A percentile compares a stretch with the other conserved stretches of the same genome.
These are phyloP conservation scores for Apis mellifera DNA, from an alignment of 1,140 invertebrate genomes.

Conservation along the genomic window DNA sequence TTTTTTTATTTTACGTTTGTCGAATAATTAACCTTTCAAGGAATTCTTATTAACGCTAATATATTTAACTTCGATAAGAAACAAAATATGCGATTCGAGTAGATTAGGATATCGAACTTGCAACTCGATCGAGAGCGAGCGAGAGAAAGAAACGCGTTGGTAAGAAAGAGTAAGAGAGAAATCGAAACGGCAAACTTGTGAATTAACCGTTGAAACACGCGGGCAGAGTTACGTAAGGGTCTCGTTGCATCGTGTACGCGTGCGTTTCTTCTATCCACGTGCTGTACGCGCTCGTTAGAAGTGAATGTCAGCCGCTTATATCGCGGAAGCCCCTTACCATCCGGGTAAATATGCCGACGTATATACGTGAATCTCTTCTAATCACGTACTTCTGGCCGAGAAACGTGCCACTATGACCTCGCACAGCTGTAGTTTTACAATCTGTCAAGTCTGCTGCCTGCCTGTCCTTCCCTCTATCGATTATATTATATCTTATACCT, in stretches of 20 bases:
- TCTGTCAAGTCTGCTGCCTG: background rate
- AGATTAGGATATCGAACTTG: conserved; percentile 10
- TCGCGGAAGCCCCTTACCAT: conserved; percentile 40
- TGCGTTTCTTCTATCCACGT: conserved; percentile 65
- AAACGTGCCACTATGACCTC: conserved; percentile 35
- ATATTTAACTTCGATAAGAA: background rate
- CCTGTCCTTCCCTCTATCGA: conserved; percentile 10
- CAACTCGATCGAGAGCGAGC: background rate
- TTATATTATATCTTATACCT: background rate
- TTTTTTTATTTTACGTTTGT: conserved; percentile 4
- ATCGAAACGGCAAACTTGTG: conserved; percentile 8
- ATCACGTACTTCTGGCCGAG: conserved; percentile 24
- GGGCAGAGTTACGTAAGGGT: conserved; percentile 55
- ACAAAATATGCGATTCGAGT: background rate
- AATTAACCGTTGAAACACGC: conserved; percentile 41
- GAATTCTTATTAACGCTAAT: background rate
- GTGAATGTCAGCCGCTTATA: conserved; percentile 65
- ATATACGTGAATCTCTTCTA: conserved; percentile 24
- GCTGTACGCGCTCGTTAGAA: conserved; percentile 47
- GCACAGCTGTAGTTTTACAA: background rate
- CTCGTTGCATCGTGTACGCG: conserved; percentile 46
- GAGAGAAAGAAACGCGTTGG: background rate
- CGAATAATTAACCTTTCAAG: background rate
- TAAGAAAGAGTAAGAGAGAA: background rate
- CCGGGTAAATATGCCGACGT: conserved; percentile 37